Base-by-base conservation (phyloP, 2,113 vertebrate species). In the Phalacrocorax pelagicus region DNA sequence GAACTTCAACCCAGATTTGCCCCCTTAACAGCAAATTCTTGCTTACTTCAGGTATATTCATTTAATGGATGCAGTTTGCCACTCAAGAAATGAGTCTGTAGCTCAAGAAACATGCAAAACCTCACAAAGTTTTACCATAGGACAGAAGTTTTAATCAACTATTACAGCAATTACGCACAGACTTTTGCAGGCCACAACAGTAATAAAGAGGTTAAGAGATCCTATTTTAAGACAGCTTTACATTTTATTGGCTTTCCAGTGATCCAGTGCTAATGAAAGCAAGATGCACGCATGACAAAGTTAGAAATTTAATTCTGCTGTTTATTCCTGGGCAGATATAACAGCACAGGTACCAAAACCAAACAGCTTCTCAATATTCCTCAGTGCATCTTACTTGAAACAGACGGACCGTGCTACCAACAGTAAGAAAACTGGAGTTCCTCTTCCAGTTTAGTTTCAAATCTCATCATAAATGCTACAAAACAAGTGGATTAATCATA, bases 1-100 rank as follows among this genome's bases (percentile, higher is more conserved):
- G 40, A 47, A 58, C 11, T 65, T 86, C 63, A 66, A 49, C 12
- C 3, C 34, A 40, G 21, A 36, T 92, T 63, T 0, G 0, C 4
- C 8, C 13, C 11, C 12, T 10, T 36, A 85, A 26, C 12, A 84
- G 44, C 12, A 74, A 75, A 40, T 24, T 69, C 2, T 6, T 44
- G 21, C 3, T 70, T 13, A n/a, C 22, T 88, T 67, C 32, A 58
- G 29, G 20, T 42, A 15, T 15, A 23, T 49, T 46, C 10, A 36
- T 62, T 67, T 72, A 71, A 63, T 2, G 12, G 32, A 21, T 44
- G 23, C 3, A 55, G 44, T 47, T 63, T 90, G n/a, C 14, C 29
- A 61, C 5, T 3, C 11, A 82, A 62, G 19, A 85, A 81, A 81
- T 32, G 1, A 58, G 24, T 34, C 40, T 29, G 27, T 8, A 16